Percentiles rank a stretch among this genome's conserved stretches.
phyloP scores from a whole-genome alignment of 30 jellyfish, hydroid and myxozoan genomes.

The Haliclystus octoradiatus region DNA sequence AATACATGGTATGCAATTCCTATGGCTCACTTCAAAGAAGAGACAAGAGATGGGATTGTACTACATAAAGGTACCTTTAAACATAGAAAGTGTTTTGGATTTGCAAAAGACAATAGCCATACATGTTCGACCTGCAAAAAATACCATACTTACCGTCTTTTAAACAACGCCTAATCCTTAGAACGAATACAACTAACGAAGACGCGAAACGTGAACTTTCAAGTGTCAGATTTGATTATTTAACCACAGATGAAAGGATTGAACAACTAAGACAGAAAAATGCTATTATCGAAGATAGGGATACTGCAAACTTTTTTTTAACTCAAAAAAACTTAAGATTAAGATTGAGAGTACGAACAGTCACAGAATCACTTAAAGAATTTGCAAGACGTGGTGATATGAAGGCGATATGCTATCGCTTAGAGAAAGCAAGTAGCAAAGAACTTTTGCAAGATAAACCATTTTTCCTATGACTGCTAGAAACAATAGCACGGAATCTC shows the following conservation, averaged over 20 bases:
- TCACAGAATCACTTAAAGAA: neutral
- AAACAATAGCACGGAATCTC: neutral
- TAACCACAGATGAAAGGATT: neutral
- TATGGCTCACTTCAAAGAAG: too few relatives aligned
- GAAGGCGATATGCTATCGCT: neutral
- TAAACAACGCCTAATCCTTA: neutral
- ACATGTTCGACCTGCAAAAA: neutral
- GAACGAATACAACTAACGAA: neutral
- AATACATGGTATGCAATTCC: constrained; percentile 2
- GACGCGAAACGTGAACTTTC: neutral
- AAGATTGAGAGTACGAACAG: neutral
- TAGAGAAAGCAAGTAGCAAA: neutral
- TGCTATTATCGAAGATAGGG: neutral
- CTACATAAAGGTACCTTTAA: too few relatives aligned
- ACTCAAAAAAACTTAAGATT: neutral
- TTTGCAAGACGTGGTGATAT: constrained; percentile 12
- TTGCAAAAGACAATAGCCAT: neutral
- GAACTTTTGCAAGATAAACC: neutral
- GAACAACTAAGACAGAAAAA: neutral
- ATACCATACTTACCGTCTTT: constrained; percentile 3
- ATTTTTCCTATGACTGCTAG: neutral
- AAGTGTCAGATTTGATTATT: neutral
- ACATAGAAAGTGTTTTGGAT: neutral
- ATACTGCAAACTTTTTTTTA: neutral
- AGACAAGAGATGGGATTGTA: too few relatives aligned